Base-by-base conservation (phyloP, 2,797 vertebrate species). In the Saxicola maurus region DNA sequence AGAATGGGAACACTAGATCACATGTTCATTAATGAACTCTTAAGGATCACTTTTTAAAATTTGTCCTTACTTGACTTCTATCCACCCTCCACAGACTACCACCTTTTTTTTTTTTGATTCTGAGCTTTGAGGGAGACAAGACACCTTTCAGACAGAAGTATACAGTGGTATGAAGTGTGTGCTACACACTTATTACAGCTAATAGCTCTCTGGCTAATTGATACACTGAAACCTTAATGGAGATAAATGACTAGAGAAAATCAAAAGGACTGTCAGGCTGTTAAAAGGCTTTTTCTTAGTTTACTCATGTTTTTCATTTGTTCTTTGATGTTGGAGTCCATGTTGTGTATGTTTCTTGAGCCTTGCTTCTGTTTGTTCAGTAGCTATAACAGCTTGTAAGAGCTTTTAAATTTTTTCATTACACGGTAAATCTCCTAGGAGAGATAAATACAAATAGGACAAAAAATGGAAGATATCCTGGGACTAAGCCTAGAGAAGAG, bases 341-440 rank as follows among this genome's bases (percentile, higher is more conserved):
- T 60, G 52, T 75, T 74, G 12, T 60, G 9, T 64, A 10, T 4
- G 9, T 73, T 87, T 71, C 57, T 90, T 49, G 56, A 93, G 64
- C 72, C 51, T 81, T 67, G 14, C 33, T 88, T 88, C 52, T 93
- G 48, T 89, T 92, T 89, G 60, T 73, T 87, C 46, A 71, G 65
- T 71, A 67, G 49, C 46, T 84, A 27, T 65, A 89, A 85, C 20
- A 81, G 52, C 68, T 46, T 68, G 27, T 43, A 66, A 68, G 35
- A 72, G 55, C 40, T 85, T 77, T 53, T 33, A 28, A 7, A 4
- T 69, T 81, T 40, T 66, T 68, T 65, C 33, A 8, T 67, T 74
- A 35, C 31, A 59, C 46, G 72, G 35, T 33, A 51, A 48, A 37
- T 86, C 9, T 17, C 56, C 21, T 45, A 38, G 23, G 43, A 51